phyloP scores from a whole-genome alignment of 2,113 vertebrate species.

The Galeopterus variegatus region DNA sequence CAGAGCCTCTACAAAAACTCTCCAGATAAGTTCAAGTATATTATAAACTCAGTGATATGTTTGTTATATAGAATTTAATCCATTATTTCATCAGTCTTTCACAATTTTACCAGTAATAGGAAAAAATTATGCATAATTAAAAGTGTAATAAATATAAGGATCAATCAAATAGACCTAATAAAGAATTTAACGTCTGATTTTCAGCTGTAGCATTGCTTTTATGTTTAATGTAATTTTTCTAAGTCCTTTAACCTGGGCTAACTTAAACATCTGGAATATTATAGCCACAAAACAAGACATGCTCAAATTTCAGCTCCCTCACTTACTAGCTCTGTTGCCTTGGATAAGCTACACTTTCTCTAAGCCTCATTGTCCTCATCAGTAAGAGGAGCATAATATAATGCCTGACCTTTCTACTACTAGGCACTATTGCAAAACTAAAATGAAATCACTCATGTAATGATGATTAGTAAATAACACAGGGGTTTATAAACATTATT shows the following conservation, averaged over 20 bases:
- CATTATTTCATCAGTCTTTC: background rate
- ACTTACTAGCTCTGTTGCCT: background rate
- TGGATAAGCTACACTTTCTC: background rate
- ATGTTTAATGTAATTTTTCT: background rate
- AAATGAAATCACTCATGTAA: background rate
- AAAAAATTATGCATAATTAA: constrained; percentile 13
- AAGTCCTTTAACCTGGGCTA: background rate
- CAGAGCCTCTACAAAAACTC: background rate
- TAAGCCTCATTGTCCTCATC: background rate
- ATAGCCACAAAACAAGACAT: background rate
- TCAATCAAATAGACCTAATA: background rate
- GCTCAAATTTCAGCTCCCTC: background rate
- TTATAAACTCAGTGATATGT: background rate
- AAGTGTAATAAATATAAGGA: background rate
- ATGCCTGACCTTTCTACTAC: background rate
- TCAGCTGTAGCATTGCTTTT: background rate
- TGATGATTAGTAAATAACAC: background rate
- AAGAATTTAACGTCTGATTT: background rate
- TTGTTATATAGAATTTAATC: constrained; percentile 28
- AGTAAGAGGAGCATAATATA: background rate
- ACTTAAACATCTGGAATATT: background rate
- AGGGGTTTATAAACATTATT: background rate
- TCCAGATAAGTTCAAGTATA: background rate
- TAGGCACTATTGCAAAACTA: background rate
- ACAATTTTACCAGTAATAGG: background rate